Evolutionary conservation across 1,140 invertebrate genomes (phyloP), one percentile per base, ranked within the genome.

Genomic region (Bicyclus anynana): DNA sequence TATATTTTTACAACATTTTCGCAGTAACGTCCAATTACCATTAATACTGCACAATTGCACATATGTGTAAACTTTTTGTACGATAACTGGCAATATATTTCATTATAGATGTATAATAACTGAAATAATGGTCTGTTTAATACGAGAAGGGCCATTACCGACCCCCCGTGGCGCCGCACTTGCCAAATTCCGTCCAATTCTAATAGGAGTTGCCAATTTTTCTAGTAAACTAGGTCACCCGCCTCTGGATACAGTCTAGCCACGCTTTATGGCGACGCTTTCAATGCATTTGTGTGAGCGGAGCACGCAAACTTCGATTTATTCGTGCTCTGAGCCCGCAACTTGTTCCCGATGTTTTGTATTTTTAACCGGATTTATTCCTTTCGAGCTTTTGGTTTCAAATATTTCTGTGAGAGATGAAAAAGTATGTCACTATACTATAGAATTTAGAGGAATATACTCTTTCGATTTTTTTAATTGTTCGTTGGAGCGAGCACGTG

Each of bases 171-270:
- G 13, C 12, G 40, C 33, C 52, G 47, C 38, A 62, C 48, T 62
- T 59, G 59, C 59, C 59, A 62, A 66, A 66, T 38, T 62, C 47
- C 17, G 18, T 17, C 23, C 42, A 62, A 66, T 55, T 51, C 38
- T 66, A 62, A 66, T 48, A 59, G 59, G 33, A 14, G 23, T 18
- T 66, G 64, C 64, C 64, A 66, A 66, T 66, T 66, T 62, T 66
- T 62, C 38, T 40, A 27, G 2, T 18, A 37, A 62, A 55, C 21
- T 54, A 21, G 62, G 56, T 64, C 57, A 56, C 53, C 62, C 37
- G 56, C 52, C 49, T 60, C n/a, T 40, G 44, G 26, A 49, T 38
- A 61, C 33, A 60, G 33, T 53, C 18, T 46, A 23, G 14, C 26
- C 38, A 23, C 20, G 17, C 47, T 62, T 62, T 62, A 62, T 57